phyloP scores from a whole-genome alignment of 2,113 vertebrate genomes.

The Shinisaurus crocodilurus region DNA sequence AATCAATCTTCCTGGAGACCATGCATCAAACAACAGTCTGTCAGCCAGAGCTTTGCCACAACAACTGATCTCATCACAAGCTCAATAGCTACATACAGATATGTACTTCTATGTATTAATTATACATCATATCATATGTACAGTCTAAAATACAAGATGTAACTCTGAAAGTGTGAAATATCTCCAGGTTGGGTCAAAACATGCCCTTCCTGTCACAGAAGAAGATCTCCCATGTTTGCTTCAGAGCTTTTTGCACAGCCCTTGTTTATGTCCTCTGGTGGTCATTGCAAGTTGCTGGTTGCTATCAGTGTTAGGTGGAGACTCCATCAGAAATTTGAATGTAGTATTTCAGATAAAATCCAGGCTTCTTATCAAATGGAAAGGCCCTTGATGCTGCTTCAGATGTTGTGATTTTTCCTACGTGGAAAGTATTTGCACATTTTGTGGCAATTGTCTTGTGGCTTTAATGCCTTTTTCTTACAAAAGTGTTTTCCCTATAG shows the following conservation, averaged over 20 bases:
- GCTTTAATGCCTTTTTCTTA: neutral
- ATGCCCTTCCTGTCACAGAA: neutral
- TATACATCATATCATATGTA: neutral
- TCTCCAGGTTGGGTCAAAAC: neutral
- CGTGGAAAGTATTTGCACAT: neutral
- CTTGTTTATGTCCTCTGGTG: neutral
- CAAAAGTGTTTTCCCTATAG: neutral
- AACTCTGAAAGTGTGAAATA: neutral
- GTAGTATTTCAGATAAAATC: neutral
- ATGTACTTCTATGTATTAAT: neutral
- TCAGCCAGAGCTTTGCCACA: neutral
- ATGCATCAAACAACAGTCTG: neutral
- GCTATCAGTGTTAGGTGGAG: neutral
- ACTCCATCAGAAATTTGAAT: neutral
- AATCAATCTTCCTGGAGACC: neutral
- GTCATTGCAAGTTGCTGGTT: neutral
- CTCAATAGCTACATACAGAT: neutral
- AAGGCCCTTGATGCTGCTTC: neutral
- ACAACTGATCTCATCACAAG: neutral
- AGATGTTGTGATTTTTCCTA: neutral
- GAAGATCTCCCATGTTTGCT: neutral
- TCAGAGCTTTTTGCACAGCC: neutral
- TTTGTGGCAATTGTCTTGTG: neutral
- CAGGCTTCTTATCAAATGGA: neutral
- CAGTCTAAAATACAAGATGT: too few relatives aligned